A percentile compares a stretch with the other conserved stretches of the same genome.
Evolutionary conservation across 2,113 vertebrate species (phyloP).

Genomic region (Engraulis encrasicolus): DNA sequence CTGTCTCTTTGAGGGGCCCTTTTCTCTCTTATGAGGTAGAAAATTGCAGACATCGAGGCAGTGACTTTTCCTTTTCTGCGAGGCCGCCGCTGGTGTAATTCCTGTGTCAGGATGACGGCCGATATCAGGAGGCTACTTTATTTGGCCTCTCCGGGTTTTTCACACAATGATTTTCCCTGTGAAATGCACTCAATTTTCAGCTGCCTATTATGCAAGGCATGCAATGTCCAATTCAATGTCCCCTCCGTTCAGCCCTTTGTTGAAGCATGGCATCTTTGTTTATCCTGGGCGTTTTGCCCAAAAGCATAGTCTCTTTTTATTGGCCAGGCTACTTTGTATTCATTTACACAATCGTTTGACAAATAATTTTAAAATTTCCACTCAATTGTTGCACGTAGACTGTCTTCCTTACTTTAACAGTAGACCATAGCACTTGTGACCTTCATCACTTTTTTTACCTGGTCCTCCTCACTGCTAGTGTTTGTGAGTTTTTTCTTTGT

Average conservation of each 20-base stretch:
- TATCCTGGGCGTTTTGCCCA: neutral
- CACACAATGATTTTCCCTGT: constrained; percentile 50
- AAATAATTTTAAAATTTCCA: neutral
- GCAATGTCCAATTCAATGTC: neutral
- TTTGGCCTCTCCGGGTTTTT: constrained; percentile 16
- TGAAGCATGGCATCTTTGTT: neutral
- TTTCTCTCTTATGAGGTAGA: constrained; percentile 11
- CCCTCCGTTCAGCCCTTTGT: neutral
- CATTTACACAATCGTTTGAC: neutral
- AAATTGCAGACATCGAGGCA: constrained; percentile 39
- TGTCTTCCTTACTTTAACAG: neutral
- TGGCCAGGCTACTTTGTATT: neutral
- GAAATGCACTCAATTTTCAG: constrained; percentile 7
- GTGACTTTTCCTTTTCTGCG: constrained; percentile 24
- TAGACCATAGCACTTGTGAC: neutral
- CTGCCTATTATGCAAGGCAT: neutral
- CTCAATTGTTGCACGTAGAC: neutral
- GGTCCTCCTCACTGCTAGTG: neutral
- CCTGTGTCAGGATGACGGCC: constrained; percentile 32
- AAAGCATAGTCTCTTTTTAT: neutral
- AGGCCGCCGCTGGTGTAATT: constrained; percentile 30
- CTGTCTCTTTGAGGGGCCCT: constrained; percentile 25
- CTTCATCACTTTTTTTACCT: too few species aligned
- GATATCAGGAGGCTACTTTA: constrained; percentile 31
- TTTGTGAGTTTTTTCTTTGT: neutral